These are phyloP conservation scores for Pseudomugil tenellus DNA, from an alignment of 2,797 vertebrate genomes.

Conservation along the genomic window DNA sequence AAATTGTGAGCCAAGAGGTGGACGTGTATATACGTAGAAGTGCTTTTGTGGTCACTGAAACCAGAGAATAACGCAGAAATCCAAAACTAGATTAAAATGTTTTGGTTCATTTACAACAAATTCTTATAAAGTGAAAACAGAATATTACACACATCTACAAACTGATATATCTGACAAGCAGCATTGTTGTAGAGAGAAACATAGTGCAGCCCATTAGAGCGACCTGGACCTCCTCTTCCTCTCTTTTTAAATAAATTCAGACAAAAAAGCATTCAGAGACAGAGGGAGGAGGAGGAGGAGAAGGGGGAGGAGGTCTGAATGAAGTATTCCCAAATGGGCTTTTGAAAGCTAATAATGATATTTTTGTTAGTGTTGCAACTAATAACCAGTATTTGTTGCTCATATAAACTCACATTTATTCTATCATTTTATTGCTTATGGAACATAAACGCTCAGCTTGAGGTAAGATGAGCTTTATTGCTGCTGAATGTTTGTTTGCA, in stretches of 20 bases:
- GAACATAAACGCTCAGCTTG: not conserved
- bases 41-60: not conserved
- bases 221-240: constrained; percentile 24
- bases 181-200: constrained; percentile 24
- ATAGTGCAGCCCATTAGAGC: constrained; percentile 29
- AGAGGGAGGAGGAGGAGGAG: constrained; percentile 18
- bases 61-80: not conserved
- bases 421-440: not conserved
- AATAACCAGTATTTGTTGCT: not conserved
- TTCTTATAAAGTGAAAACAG: not conserved
- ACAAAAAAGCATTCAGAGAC: constrained; percentile 45
- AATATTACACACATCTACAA: not conserved
- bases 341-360: constrained; percentile 27
- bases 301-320: too few relatives aligned
- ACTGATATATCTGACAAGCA: not conserved
- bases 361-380: constrained; percentile 5
- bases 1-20: not conserved
- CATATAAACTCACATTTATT: not conserved
- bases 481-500: not conserved
- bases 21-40: not conserved
- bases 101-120: not conserved
- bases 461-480: not conserved
- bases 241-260: constrained; percentile 39
- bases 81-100: not conserved
- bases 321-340: constrained; percentile 8